phyloP scores from a whole-genome alignment of 1,140 invertebrate species.

The Aphis gossypii region DNA sequence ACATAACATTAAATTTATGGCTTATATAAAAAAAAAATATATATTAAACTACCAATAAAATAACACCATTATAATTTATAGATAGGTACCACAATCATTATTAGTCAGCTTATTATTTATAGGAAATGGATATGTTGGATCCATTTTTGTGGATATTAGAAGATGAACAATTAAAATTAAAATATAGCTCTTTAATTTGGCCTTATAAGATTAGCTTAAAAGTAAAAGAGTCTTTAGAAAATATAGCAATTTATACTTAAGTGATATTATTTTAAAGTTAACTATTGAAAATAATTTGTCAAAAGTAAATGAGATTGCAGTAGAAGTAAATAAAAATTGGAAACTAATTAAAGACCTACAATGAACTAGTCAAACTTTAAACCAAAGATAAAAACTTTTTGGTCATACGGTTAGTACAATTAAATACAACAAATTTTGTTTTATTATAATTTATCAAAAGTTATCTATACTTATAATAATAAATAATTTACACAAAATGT shows the following conservation, averaged over 20 bases:
- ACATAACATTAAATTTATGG: too few species aligned
- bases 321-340: conserved; percentile 75
- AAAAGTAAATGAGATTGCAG: conserved; percentile 75
- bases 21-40: too few species aligned
- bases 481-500: not conserved
- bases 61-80: not conserved
- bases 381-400: conserved; percentile 78
- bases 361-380: conserved; percentile 72
- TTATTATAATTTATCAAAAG: not conserved
- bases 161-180: conserved; percentile 71
- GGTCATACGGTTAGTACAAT: conserved; percentile 61
- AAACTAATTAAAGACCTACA: conserved; percentile 76
- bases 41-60: not conserved
- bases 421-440: conserved; percentile 64
- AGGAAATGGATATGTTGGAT: conserved; percentile 74
- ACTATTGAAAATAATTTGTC: conserved; percentile 66
- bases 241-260: conserved; percentile 70
- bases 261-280: conserved; percentile 68
- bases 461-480: not conserved
- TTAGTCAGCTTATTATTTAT: conserved; percentile 53
- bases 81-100: not conserved
- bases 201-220: not conserved
- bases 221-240: conserved; percentile 64
- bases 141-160: conserved; percentile 69
- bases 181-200: conserved; percentile 69